phyloP scores from a whole-genome alignment of 92 coral and sea anemone genomes.

The Chrysogorgia sp. region DNA sequence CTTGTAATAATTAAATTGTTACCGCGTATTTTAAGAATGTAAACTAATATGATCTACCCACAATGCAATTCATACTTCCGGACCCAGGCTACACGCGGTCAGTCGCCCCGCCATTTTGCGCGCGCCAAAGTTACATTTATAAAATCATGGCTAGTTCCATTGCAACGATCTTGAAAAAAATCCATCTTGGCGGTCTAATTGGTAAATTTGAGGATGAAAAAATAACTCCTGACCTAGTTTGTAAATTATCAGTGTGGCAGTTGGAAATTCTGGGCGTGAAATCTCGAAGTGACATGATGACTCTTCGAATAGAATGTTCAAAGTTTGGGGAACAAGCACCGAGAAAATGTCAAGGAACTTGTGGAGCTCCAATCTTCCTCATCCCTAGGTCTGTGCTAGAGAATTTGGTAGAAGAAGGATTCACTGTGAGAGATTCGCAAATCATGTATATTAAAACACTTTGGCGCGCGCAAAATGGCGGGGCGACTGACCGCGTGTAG shows the following conservation, averaged over 20 bases:
- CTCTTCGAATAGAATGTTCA: slow-evolving; percentile 33
- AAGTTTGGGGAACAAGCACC: slow-evolving; percentile 37
- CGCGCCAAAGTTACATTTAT: too few species aligned
- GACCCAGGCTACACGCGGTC: too few species aligned
- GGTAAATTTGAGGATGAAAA: slow-evolving; percentile 28
- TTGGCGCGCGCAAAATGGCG: too few species aligned
- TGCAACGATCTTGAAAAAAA: not conserved
- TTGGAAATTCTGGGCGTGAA: slow-evolving; percentile 30
- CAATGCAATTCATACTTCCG: too few species aligned
- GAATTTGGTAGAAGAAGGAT: slow-evolving; percentile 56
- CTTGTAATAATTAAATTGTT: too few species aligned
- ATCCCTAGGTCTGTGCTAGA: slow-evolving; percentile 64
- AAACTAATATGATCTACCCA: too few species aligned
- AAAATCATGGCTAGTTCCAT: too few species aligned
- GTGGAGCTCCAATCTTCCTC: slow-evolving; percentile 55
- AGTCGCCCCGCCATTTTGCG: too few species aligned
- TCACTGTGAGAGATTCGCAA: slow-evolving; percentile 53
- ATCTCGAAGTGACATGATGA: slow-evolving; percentile 36
- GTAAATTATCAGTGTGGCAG: slow-evolving; percentile 21
- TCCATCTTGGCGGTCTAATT: not conserved
- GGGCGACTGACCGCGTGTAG: too few species aligned
- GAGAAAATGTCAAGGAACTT: slow-evolving; percentile 2
- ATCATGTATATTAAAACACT: too few species aligned
- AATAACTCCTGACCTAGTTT: slow-evolving; percentile 37
- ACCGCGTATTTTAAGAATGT: too few species aligned